Evolutionary conservation across 2,888 invertebrate genomes (phyloP), one percentile per base, ranked within the genome.

Genomic region (Stenodema calcarata): DNA sequence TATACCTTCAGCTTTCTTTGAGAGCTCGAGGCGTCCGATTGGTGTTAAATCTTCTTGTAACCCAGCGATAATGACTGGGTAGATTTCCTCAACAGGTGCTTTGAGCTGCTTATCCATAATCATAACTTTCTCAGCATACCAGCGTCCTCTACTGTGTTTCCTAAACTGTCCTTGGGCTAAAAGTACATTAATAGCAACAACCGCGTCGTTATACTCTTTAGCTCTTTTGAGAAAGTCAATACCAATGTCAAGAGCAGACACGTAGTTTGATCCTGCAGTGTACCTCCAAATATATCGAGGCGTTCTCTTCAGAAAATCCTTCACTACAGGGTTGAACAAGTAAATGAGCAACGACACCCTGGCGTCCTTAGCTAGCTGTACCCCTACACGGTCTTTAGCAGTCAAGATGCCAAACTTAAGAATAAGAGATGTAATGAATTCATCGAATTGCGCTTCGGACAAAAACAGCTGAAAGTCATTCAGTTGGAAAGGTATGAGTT

Each of bases 121-220:
- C 18, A 86, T 54, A n/a, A 69, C 50, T 76, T 62, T 76, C 28
- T 86, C 86, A 2, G 86, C 50, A 30, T 86, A 86, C 86, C 86
- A 86, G 28, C 41, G 62, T 16, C 86, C 86, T 7, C 86, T 54
- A 78, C 54, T 27, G 62, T 78, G 86, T 44, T 62, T 86, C 23
- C 76, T 47, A 41, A 78, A 86, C 9, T 28, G 28, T 9, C 41
- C 42, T 76, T 86, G 86, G 3, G 30, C 76, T 27, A 86, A 27
- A 30, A 86, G 78, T 54, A 76, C 62, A 54, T 78, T 27, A 9
- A 76, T 44, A n/a, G 86, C 54, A 0, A 41, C 0, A 1, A 86
- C 6, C 0, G 86, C 78, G 7, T 28, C 30, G 14, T 86, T 54
- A 23, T 76, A 86, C 6, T 78, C 54, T 54, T 86, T 86, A 2